Evolutionary conservation across 1,140 invertebrate species (phyloP).

Genomic region (Heliconius eleuchia): DNA sequence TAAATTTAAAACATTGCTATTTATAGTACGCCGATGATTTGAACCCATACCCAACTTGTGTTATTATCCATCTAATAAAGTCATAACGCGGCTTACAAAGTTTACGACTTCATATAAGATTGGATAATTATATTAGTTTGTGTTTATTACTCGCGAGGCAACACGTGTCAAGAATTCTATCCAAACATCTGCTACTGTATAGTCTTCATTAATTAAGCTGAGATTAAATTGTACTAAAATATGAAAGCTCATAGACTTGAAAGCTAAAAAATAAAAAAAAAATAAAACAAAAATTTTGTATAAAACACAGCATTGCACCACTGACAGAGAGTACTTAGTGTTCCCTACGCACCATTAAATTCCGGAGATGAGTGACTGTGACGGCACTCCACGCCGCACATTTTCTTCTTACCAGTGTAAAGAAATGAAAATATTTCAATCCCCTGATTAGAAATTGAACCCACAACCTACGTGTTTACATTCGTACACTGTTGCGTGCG

Average conservation of each 20-base stretch:
- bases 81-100: not conserved
- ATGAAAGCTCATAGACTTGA: not conserved
- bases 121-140: constrained; percentile 6
- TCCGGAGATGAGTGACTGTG: not conserved
- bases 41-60: no score
- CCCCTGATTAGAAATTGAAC: not conserved
- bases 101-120: not conserved
- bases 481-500: no score
- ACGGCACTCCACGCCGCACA: not conserved
- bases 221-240: not conserved
- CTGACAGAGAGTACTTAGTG: no score
- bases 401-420: not conserved
- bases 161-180: not conserved
- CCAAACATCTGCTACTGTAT: not conserved
- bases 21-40: no score
- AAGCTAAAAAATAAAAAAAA: no score
- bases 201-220: not conserved
- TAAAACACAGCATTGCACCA: no score
- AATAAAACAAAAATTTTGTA: no score
- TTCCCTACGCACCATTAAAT: not conserved
- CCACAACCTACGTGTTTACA: not conserved
- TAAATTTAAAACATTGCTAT: no score
- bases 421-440: not conserved
- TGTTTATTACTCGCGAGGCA: not conserved
- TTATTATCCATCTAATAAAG: not conserved